Percentiles rank a stretch among this genome's conserved stretches.
phyloP scores from a whole-genome alignment of 2,888 invertebrate species.

The Urechis unicinctus region DNA sequence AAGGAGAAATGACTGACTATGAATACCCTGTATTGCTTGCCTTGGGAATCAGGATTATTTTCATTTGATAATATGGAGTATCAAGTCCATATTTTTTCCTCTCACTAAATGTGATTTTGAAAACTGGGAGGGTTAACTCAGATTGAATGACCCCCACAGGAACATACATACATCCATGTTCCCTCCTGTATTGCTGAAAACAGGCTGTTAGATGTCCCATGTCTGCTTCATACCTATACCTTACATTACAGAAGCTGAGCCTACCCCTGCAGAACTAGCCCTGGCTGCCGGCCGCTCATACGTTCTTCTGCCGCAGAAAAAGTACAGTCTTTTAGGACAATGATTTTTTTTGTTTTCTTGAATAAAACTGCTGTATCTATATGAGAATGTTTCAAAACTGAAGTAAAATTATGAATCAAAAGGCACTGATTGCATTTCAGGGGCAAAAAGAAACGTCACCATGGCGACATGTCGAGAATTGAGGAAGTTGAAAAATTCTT shows the following conservation, averaged over 20 bases:
- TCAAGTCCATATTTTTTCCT: too few relatives aligned
- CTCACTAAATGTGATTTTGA: too few relatives aligned
- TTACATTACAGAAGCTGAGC: conserved; percentile 18
- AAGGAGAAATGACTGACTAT: too few relatives aligned
- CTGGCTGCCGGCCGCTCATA: conserved; percentile 43
- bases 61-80: too few relatives aligned
- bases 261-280: conserved; percentile 43
- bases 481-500: conserved; percentile 40
- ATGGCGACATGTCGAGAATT: conserved; percentile 32
- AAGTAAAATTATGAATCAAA: too few relatives aligned
- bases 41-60: too few relatives aligned
- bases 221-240: not conserved
- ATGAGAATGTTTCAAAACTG: too few relatives aligned
- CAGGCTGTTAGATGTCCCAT: not conserved
- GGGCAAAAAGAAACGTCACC: not conserved
- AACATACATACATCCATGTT: not conserved
- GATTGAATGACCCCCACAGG: not conserved
- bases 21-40: too few relatives aligned
- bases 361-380: too few relatives aligned
- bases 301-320: conserved; percentile 33
- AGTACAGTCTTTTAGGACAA: conserved; percentile 1
- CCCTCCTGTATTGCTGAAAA: not conserved
- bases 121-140: not conserved
- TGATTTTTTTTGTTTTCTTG: not conserved
- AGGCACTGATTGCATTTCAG: too few relatives aligned